A percentile compares a stretch with the other conserved stretches of the same genome.
phyloP scores from a whole-genome alignment of 1,140 invertebrate genomes.

The Hetaerina americana region DNA sequence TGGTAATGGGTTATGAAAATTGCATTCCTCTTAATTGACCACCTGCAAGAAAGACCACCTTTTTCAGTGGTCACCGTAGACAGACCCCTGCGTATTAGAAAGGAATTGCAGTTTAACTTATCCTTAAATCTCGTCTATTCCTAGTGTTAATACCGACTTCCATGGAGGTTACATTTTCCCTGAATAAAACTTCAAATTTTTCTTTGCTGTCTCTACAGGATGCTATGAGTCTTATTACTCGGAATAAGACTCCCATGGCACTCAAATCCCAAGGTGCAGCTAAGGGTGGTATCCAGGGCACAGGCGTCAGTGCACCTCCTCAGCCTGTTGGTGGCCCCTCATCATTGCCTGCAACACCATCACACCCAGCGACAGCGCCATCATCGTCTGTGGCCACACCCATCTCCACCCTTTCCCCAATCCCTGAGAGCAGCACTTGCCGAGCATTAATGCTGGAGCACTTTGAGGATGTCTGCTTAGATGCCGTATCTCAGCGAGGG shows the following conservation, averaged over 20 bases:
- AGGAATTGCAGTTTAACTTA: too few relatives aligned
- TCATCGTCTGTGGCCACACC: constrained; percentile 28
- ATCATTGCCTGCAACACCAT: not conserved
- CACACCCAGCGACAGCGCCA: constrained; percentile 4
- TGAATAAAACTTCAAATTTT: too few relatives aligned
- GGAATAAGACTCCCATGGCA: constrained; percentile 27
- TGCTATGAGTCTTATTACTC: constrained; percentile 27
- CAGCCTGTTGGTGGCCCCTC: constrained; percentile 8
- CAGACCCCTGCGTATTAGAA: too few relatives aligned
- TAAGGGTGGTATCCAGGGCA: too few relatives aligned
- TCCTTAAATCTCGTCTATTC: too few relatives aligned
- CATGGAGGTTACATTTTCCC: too few relatives aligned
- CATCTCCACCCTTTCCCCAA: constrained; percentile 26
- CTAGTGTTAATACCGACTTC: too few relatives aligned
- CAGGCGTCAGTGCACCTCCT: not conserved
- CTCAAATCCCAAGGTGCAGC: constrained; percentile 7
- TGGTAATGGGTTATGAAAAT: too few relatives aligned
- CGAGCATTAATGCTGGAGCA: constrained; percentile 69
- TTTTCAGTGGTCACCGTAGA: too few relatives aligned
- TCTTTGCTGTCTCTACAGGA: constrained; percentile 14
- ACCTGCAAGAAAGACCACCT: too few relatives aligned
- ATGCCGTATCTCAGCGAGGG: constrained; percentile 60
- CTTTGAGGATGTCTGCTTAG: constrained; percentile 66
- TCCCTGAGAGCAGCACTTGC: constrained; percentile 77
- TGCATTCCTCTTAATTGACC: too few relatives aligned